These are phyloP conservation scores for Orchesella flavescens DNA, from an alignment of 2,888 invertebrate genomes.

Conservation along the genomic window DNA sequence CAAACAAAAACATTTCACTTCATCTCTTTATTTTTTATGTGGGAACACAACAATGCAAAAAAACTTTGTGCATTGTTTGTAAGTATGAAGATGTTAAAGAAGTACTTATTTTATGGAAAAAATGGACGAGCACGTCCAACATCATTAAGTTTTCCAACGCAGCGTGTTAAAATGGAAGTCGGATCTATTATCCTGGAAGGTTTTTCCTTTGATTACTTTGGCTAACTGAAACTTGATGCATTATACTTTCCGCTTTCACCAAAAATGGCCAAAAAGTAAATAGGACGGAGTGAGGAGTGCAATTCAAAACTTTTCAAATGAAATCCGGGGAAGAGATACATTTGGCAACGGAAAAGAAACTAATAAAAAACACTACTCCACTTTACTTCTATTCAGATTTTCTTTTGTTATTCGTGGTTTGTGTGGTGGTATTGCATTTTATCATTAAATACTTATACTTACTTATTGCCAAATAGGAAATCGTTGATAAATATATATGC, in stretches of 20 bases:
- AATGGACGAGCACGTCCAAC: background rate
- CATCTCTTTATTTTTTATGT: background rate
- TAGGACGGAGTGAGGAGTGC: background rate
- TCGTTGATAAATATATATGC: too few relatives aligned
- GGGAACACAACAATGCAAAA: background rate
- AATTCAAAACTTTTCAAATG: background rate
- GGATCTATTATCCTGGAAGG: too few relatives aligned
- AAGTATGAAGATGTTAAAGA: background rate
- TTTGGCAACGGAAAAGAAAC: slow-evolving; percentile 46
- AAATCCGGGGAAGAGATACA: slow-evolving; percentile 25
- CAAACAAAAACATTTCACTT: background rate
- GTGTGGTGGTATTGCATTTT: too few relatives aligned
- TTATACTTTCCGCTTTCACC: background rate
- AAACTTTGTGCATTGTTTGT: background rate
- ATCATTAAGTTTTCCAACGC: background rate
- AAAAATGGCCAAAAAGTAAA: too few relatives aligned
- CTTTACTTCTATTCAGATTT: background rate
- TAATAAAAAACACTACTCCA: slow-evolving; percentile 46
- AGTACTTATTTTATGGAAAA: background rate
- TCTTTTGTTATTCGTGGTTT: background rate
- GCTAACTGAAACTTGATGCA: too few relatives aligned
- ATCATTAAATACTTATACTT: too few relatives aligned
- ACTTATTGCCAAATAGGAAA: too few relatives aligned
- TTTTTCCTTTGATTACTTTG: too few relatives aligned
- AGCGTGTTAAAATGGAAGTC: background rate